Evolutionary conservation across 2,888 invertebrate species (phyloP), one percentile per base, ranked within the genome.

Genomic region (Mythimna impura): DNA sequence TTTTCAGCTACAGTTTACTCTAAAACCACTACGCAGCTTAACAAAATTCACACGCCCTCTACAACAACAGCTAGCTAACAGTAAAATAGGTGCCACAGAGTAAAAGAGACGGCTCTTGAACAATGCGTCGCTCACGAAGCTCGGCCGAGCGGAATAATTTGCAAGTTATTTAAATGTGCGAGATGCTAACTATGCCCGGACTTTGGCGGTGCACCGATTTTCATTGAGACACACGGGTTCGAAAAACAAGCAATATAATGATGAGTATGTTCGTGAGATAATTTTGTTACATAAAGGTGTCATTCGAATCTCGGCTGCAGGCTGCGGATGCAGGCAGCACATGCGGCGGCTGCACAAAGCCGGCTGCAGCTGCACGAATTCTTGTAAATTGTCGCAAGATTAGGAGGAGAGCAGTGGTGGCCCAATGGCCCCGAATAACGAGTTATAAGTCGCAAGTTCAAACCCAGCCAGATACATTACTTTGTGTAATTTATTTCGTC

Each of bases 161-260:
- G 86, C 88, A 84, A 91, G 91, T 91, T 90, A 91, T 91, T 91
- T 90, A 91, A 90, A 91, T 90, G 83, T 85, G 81, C 77, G 74
- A 76, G 81, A 73, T 80, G 84, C 85, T 86, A 90, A 91, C 91
- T 91, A 91, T 90, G 86, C 86, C 71, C 73, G 74, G 75, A 85
- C 83, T 82, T 71, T 66, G 77, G 72, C 71, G 76, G 76, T 85
- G 86, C 86, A 83, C 82, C 84, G 89, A 89, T 90, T 91, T 88
- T 79, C 75, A 25, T 65, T 52, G 70, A 14, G 76, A 83, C 81
- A 75, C 67, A 89, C 73, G 36, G 78, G 0, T 8, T 8, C 3
- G 2, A 4, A 2, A 47, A 12, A 54, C 36, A 0, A 12, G 10
- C 60, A 71, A 14, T 66, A 66, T 17, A 2, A 5, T 66, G 1